Evolutionary conservation across 2,888 invertebrate species (phyloP).

Genomic region (Pelosia muscerda): DNA sequence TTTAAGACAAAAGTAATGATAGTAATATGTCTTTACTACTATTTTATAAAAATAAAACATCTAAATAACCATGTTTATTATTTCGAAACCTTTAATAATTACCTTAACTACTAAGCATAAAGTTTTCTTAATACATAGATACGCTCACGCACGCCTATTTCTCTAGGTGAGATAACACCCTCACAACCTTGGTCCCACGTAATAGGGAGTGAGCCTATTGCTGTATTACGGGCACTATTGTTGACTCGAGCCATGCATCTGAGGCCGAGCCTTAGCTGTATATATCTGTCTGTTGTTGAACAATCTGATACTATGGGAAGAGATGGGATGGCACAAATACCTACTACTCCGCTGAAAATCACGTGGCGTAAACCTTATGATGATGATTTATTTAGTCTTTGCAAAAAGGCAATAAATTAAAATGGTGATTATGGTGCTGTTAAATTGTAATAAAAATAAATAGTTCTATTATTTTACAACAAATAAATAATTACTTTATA

Average conservation of each 20-base stretch:
- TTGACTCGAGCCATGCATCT: no score
- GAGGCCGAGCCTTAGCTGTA: no score
- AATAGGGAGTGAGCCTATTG: no score
- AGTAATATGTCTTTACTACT: conserved; percentile 7
- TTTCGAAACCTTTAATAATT: background rate
- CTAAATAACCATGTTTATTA: background rate
- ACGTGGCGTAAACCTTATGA: background rate
- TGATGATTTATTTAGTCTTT: background rate
- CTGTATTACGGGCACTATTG: no score
- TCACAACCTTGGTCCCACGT: no score
- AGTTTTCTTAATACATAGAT: no score
- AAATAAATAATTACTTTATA: background rate
- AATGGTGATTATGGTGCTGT: background rate
- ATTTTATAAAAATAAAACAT: conserved; percentile 1
- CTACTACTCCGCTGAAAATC: no score
- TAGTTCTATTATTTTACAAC: background rate
- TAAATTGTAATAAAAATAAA: background rate
- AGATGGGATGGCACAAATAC: no score
- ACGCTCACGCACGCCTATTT: no score
- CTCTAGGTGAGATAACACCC: no score
- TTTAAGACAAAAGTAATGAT: conserved; percentile 35
- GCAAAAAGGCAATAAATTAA: background rate
- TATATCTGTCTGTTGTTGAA: no score
- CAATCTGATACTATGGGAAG: no score
- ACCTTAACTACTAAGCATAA: background rate